These are phyloP conservation scores for Pogonophryne albipinna DNA, from an alignment of 2,797 vertebrate species.

Conservation along the genomic window DNA sequence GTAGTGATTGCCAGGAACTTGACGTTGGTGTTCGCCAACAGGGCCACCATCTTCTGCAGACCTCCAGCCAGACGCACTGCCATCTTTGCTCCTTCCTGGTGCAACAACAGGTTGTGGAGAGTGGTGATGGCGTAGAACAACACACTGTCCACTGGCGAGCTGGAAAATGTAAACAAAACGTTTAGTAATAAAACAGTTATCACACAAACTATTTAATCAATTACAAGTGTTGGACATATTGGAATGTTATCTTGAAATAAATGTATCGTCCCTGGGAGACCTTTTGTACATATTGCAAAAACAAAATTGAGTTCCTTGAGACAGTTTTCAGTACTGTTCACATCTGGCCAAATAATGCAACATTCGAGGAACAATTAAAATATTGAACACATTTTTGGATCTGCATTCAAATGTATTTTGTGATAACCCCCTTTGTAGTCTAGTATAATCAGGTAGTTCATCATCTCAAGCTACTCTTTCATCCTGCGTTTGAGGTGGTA, in stretches of 20 bases:
- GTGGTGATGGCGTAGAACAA: conserved; percentile 99
- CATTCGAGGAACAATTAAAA: background rate
- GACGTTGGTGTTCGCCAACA: conserved; percentile 98
- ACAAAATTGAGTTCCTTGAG: background rate
- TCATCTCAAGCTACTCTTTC: background rate
- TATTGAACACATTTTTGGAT: background rate
- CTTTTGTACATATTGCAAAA: accelerated
- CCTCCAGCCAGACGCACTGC: conserved; percentile 97
- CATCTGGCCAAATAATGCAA: background rate
- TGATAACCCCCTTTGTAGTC: background rate
- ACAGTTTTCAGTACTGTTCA: background rate
- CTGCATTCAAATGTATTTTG: conserved; percentile 11
- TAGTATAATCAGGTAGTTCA: background rate
- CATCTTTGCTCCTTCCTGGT: conserved; percentile 99
- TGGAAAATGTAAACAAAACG: conserved; percentile 57
- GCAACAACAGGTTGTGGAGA: conserved; percentile 96
- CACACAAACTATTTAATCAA: background rate
- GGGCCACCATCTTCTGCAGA: conserved; percentile 98
- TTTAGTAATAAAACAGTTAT: background rate
- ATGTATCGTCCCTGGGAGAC: background rate
- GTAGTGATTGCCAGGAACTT: conserved; percentile 99
- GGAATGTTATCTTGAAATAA: background rate
- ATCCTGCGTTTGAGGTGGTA: conserved; percentile 8
- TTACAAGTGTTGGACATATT: background rate
- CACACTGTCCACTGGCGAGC: conserved; percentile 98